A percentile compares a stretch with the other conserved stretches of the same genome.
These are phyloP conservation scores for Tenthredo livida DNA, from an alignment of 2,888 invertebrate genomes.

Conservation along the genomic window DNA sequence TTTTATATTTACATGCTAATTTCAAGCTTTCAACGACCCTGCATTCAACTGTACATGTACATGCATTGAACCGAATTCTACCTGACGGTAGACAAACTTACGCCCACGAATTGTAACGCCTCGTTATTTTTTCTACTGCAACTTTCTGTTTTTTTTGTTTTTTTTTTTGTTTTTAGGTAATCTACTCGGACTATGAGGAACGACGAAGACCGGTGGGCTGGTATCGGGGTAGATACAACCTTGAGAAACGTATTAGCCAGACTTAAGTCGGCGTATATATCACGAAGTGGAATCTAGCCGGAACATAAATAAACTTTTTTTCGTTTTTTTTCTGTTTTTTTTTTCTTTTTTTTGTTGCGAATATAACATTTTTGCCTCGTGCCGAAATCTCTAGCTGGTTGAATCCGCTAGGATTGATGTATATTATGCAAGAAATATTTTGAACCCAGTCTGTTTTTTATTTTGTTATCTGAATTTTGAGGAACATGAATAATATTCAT, in stretches of 20 bases:
- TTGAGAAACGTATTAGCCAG: constrained; percentile 30
- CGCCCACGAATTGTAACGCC: background rate
- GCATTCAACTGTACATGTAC: background rate
- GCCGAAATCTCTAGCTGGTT: constrained; percentile 22
- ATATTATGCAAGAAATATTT: background rate
- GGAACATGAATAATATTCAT: background rate
- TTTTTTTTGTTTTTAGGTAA: background rate
- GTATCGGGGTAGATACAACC: background rate
- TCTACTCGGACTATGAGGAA: background rate
- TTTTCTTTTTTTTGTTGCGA: background rate
- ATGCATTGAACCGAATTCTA: background rate
- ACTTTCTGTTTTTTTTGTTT: background rate
- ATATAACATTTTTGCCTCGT: constrained; percentile 27
- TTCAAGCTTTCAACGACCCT: background rate
- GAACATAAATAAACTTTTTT: constrained; percentile 35
- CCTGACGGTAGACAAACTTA: background rate
- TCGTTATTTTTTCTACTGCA: background rate
- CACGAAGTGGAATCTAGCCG: constrained; percentile 27
- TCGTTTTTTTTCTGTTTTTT: constrained; percentile 1
- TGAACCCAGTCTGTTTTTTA: background rate
- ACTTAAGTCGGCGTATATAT: background rate
- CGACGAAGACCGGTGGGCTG: background rate
- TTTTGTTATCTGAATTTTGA: background rate
- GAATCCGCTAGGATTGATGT: background rate
- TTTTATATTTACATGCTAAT: constrained; percentile 2